Conservation (phyloP, 2,797 vertebrate genomes). For the Labroides dimidiatus region DNA sequence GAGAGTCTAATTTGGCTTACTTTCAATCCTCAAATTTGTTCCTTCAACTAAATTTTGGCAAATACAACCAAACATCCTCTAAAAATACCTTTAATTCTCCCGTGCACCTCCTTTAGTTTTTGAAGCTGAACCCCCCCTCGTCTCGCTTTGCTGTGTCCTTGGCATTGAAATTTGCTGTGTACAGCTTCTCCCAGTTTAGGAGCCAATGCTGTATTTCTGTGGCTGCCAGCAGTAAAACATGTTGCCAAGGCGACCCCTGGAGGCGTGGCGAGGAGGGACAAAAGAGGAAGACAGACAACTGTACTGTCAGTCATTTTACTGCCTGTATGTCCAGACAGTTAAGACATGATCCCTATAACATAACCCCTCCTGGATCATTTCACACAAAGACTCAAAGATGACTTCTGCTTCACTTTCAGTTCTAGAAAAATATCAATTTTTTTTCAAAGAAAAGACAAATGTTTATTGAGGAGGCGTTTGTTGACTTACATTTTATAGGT, state of each 20-base stretch:
- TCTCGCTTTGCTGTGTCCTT: slow-evolving; percentile 39
- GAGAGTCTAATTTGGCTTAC: background rate
- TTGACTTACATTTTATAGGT: slow-evolving; percentile 8
- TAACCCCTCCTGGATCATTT: background rate
- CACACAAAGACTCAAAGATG: background rate
- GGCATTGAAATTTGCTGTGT: slow-evolving; percentile 42
- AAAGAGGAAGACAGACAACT: slow-evolving; percentile 60
- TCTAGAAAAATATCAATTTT: no score
- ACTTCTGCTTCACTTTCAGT: no score
- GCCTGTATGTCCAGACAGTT: slow-evolving; percentile 21
- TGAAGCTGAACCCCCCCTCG: slow-evolving; percentile 25
- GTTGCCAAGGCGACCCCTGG: slow-evolving; percentile 79
- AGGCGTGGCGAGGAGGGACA: slow-evolving; percentile 69
- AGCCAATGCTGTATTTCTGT: slow-evolving; percentile 63
- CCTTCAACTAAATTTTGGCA: background rate
- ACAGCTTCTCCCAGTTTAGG: slow-evolving; percentile 55
- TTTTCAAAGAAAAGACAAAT: background rate
- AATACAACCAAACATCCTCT: background rate
- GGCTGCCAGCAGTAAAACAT: slow-evolving; percentile 76
- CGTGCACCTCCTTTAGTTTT: slow-evolving; percentile 17
- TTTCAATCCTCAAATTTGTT: background rate
- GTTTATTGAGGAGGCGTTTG: background rate
- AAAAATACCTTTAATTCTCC: slow-evolving; percentile 13
- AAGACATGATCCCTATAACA: slow-evolving; percentile 11
- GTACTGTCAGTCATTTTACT: slow-evolving; percentile 51